Evolutionary conservation across 2,797 vertebrate genomes (phyloP), one percentile per base, ranked within the genome.

Genomic region (Xiphophorus birchmanni): DNA sequence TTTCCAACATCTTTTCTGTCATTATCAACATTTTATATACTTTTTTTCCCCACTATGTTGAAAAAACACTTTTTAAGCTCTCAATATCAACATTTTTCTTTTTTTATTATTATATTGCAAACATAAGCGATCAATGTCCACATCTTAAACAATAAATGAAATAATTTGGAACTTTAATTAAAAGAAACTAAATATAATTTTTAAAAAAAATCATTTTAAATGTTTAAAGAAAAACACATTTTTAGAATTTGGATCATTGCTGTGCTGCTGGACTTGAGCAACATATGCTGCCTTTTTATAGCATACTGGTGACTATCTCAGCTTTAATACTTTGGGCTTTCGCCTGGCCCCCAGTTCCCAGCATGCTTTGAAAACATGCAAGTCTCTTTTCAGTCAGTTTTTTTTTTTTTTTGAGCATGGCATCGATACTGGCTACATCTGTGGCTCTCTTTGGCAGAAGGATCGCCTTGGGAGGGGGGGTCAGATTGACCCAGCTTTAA

Each of bases 291-390:
- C 88, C 89, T 94, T 93, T 94, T 94, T 93, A 90, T 91, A 93
- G 94, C 91, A 89, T 92, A 91, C 92, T 94, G 92, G 90, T 95
- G 91, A 93, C 90, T 90, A 91, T 95, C 93, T 95, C 86, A 91
- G 94, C 94, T 94, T 91, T 96, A 95, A 95, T 95, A 94, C 94
- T 95, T 93, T 96, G 94, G 94, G 94, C 89, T 94, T 92, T 83
- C 82, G 95, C 95, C 95, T 94, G 93, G 93, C 94, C 95, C 94
- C 94, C 90, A 93, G 94, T 91, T 96, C 95, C 95, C 95, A 94
- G 93, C 93, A 95, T 95, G 95, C 95, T 95, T 96, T 96, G 95
- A 96, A 52, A 96, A 96, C 94, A 91, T 96, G 94, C 94, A 96
- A 96, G 95, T 95, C 95, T 94, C 94, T 94, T 95, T 95, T 96